Conservation (phyloP, 1,140 invertebrate genomes). For the Apis laboriosa region DNA sequence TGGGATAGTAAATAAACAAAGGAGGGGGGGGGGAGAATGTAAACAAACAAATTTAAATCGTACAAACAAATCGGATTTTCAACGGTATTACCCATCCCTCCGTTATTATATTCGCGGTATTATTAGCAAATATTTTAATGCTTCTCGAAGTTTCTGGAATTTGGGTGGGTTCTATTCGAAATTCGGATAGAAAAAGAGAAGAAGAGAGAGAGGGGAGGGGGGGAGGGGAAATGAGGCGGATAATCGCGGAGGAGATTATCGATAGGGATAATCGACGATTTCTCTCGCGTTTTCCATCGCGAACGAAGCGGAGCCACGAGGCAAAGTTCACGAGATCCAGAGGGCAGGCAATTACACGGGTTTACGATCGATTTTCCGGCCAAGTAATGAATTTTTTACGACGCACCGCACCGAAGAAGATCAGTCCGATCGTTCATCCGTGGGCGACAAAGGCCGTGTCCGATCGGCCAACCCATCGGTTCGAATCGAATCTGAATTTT, state of each 20-base stretch:
- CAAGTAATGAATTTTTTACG: slow-evolving; percentile 79
- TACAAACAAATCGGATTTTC: background rate
- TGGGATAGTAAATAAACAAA: background rate
- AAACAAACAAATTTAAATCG: background rate
- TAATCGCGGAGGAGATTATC: no score
- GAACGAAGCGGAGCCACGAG: background rate
- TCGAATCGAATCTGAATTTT: slow-evolving; percentile 61
- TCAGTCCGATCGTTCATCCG: slow-evolving; percentile 51
- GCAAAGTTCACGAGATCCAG: slow-evolving; percentile 56
- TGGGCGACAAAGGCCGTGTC: slow-evolving; percentile 56
- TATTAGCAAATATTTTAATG: background rate
- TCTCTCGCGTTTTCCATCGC: slow-evolving; percentile 22
- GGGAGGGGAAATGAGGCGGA: no score
- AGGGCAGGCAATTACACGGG: slow-evolving; percentile 76
- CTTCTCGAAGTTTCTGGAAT: no score
- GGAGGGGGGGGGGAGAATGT: no score
- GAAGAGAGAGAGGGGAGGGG: no score
- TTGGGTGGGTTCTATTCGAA: no score
- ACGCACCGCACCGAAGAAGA: slow-evolving; percentile 57
- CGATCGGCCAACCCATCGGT: slow-evolving; percentile 60
- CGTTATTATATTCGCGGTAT: background rate
- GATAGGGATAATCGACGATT: background rate
- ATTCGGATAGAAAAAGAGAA: no score
- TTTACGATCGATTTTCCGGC: slow-evolving; percentile 75
- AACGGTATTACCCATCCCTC: background rate